These are phyloP conservation scores for Sitodiplosis mosellana DNA, from an alignment of 1,140 invertebrate species.

Conservation along the genomic window DNA sequence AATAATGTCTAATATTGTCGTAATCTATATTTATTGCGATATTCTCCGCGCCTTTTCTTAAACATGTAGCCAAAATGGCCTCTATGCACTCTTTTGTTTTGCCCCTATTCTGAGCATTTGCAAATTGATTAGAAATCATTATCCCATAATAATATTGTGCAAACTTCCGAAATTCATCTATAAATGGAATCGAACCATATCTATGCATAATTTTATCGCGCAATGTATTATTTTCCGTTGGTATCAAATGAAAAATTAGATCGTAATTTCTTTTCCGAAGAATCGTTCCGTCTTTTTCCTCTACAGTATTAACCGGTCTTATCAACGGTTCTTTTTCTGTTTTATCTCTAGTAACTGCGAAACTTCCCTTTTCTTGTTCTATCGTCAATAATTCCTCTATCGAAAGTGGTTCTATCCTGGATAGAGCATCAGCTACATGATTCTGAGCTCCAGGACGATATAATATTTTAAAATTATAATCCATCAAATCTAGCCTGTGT, in stretches of 20 bases:
- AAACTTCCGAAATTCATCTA: too few relatives aligned
- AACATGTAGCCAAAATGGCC: too few relatives aligned
- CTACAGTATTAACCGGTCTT: not conserved
- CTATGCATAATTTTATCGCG: too few relatives aligned
- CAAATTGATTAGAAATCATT: too few relatives aligned
- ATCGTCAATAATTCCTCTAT: not conserved
- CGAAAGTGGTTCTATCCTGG: slow-evolving; percentile 1
- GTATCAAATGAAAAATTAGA: slow-evolving; percentile 7
- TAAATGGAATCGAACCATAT: too few relatives aligned
- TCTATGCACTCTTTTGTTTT: too few relatives aligned
- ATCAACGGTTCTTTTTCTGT: not conserved
- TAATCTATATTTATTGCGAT: too few relatives aligned
- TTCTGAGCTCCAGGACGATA: slow-evolving; percentile 16
- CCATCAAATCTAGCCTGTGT: slow-evolving; percentile 16
- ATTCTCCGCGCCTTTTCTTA: too few relatives aligned
- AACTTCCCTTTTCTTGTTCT: not conserved
- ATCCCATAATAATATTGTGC: too few relatives aligned
- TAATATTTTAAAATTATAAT: slow-evolving; percentile 19
- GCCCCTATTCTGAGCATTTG: too few relatives aligned
- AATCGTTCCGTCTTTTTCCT: not conserved
- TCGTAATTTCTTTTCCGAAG: slow-evolving; percentile 1
- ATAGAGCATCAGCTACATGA: slow-evolving; percentile 15
- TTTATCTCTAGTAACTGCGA: not conserved
- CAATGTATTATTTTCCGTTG: slow-evolving; percentile 13
- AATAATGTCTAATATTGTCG: too few relatives aligned